Base-by-base conservation (phyloP, 2,888 invertebrate genomes). In the Rhamnusium bicolor region DNA sequence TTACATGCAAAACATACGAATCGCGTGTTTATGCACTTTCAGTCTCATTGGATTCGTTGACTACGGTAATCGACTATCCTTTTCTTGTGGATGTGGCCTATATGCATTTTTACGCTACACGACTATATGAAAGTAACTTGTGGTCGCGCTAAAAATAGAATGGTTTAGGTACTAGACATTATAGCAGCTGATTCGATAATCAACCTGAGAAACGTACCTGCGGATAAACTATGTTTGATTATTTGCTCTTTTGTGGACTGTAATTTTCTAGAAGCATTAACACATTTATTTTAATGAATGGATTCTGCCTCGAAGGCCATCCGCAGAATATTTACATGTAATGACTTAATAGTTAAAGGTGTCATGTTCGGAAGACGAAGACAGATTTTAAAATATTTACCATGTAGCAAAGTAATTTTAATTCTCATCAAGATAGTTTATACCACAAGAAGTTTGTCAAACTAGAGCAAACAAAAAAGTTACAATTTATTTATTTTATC, bases 1-100 rank as follows among this genome's bases (percentile, higher is more conserved):
- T 65, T 51, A 32, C 21, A 53, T 27, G 61, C 40, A 40, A 40
- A 40, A n/a, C 5, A 5, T n/a, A 40, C n/a, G 27, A 32, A 29
- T 51, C 14, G 51, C 47, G 24, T 24, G 61, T 56, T n/a, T 68
- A 61, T 69, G 65, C 60, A 72, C 72, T 74, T 62, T 62, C 62
- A 16, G 29, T 49, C 65, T 61, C 29, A n/a, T 61, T 49, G 24
- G 14, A 29, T 1, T 29, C 8, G 7, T 1, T 8, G 7, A 2
- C 6, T 1, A 10, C 32, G 10, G 66, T 29, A 29, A 40, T 21
- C 21, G 51, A 16, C 14, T 49, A 18, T 70, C 65, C 46, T 29
- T 58, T 54, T 65, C 65, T 65, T 18, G 24, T 29, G 65, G 27
- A 24, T 24, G 16, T 65, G 65, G 65, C 53, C 65, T 29, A 53